phyloP scores from a whole-genome alignment of 2,797 vertebrate species.

The Hemibagrus guttatus region DNA sequence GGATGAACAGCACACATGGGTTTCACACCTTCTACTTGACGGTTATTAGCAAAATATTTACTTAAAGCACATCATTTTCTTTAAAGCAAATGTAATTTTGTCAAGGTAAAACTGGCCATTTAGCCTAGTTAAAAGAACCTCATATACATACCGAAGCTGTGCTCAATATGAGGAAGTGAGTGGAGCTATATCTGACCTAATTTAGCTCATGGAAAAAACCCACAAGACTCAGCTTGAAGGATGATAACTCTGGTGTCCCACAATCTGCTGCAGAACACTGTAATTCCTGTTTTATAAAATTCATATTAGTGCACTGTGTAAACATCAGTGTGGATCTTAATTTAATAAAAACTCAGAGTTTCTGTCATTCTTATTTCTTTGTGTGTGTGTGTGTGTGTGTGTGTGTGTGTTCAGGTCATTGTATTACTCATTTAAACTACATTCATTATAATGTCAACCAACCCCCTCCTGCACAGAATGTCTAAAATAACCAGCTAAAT shows the following conservation, averaged over 20 bases:
- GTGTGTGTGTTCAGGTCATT: not conserved
- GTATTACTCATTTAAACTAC: slow-evolving; percentile 36
- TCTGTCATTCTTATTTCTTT: not conserved
- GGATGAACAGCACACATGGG: slow-evolving; percentile 43
- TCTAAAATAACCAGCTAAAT: slow-evolving; percentile 30
- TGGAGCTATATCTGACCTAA: not conserved
- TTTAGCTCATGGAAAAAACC: not conserved
- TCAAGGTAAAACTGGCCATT: slow-evolving; percentile 48
- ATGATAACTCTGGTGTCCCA: slow-evolving; percentile 12
- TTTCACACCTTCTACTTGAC: slow-evolving; percentile 53
- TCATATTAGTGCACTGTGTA: not conserved
- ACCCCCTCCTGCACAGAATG: slow-evolving; percentile 23
- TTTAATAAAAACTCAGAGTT: not conserved
- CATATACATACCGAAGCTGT: slow-evolving; percentile 32
- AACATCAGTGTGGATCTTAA: not conserved
- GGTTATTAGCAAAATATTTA: slow-evolving; percentile 58
- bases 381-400: not conserved
- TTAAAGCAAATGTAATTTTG: slow-evolving; percentile 54
- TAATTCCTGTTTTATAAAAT: not conserved
- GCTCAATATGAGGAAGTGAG: slow-evolving; percentile 19
- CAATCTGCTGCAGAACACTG: not conserved
- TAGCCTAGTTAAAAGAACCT: slow-evolving; percentile 47
- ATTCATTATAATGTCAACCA: slow-evolving; percentile 27
- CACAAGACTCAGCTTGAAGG: not conserved
- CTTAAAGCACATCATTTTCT: slow-evolving; percentile 48